Conservation (phyloP, 2,797 vertebrate genomes). For the Acipenser transmontanus region DNA sequence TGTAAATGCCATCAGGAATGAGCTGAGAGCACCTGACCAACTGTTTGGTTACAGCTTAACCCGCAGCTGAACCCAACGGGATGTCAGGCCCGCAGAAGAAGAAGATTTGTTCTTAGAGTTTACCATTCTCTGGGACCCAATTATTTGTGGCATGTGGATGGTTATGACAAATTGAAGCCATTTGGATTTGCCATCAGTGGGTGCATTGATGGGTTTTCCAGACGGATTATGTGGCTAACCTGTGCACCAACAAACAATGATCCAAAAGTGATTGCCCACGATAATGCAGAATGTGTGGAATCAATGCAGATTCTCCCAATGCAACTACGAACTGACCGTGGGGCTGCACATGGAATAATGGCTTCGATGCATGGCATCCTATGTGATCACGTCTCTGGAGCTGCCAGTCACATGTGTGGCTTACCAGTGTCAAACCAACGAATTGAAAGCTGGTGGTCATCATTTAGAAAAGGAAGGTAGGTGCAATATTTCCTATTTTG, state of each 20-base stretch:
- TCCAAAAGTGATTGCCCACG: constrained; percentile 18
- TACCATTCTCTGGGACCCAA: too few relatives aligned
- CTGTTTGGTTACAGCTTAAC: too few relatives aligned
- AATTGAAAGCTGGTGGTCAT: constrained; percentile 26
- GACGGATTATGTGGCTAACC: constrained; percentile 22
- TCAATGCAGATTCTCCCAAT: background rate
- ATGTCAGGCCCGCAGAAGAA: too few relatives aligned
- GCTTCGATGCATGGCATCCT: too few relatives aligned
- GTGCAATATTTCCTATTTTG: too few relatives aligned
- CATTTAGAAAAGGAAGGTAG: constrained; percentile 24
- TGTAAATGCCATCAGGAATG: too few relatives aligned
- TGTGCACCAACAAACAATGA: constrained; percentile 23
- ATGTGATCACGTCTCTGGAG: too few relatives aligned
- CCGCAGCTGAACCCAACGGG: too few relatives aligned
- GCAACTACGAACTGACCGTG: too few relatives aligned
- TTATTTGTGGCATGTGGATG: constrained; percentile 3
- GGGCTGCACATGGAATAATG: too few relatives aligned
- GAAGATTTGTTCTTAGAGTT: too few relatives aligned
- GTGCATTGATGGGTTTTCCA: constrained; percentile 25
- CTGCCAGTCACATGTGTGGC: constrained; percentile 18
- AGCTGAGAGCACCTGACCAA: too few relatives aligned
- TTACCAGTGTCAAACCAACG: constrained; percentile 20
- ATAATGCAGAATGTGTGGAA: constrained; percentile 9
- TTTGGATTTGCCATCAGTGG: constrained; percentile 24
- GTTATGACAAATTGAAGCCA: constrained; percentile 25